These are phyloP conservation scores for Geodia barretti DNA, from an alignment of 37 sponge, comb jelly and placozoan genomes.

Conservation along the genomic window DNA sequence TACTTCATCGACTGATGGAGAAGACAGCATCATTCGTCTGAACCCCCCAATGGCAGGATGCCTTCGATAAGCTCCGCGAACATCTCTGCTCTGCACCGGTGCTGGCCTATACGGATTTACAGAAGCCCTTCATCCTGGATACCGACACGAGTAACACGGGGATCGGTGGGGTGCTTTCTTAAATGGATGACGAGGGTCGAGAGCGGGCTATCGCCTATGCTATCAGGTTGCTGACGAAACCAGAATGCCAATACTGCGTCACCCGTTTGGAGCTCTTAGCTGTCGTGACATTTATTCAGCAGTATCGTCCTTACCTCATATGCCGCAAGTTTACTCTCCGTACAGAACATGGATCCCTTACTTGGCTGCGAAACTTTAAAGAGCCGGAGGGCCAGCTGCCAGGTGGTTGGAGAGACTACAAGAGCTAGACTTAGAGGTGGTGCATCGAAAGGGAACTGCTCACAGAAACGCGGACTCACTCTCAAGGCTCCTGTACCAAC, in stretches of 20 bases:
- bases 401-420: slow-evolving; percentile 27
- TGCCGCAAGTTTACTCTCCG: slow-evolving; percentile 5
- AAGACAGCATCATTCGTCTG: slow-evolving; percentile 10
- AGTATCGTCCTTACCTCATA: slow-evolving; percentile 7
- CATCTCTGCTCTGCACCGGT: slow-evolving; percentile 22
- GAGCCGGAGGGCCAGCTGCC: slow-evolving; percentile 32
- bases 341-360: slow-evolving; percentile 30
- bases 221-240: slow-evolving; percentile 28
- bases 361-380: slow-evolving; percentile 6
- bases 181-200: slow-evolving; percentile 22
- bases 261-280: slow-evolving; percentile 34
- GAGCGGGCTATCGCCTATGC: slow-evolving; percentile 22
- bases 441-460: slow-evolving; percentile 4
- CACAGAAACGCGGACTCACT: slow-evolving; percentile 32
- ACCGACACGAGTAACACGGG: slow-evolving; percentile 25
- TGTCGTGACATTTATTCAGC: slow-evolving; percentile 14
- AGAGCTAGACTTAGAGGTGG: slow-evolving; percentile 25
- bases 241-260: slow-evolving; percentile 36
- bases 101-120: slow-evolving; percentile 29
- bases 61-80: slow-evolving; percentile 19
- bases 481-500: background rate
- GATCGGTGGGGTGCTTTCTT: slow-evolving; percentile 33
- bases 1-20: slow-evolving; percentile 11
- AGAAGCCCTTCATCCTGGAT: background rate
- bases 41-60: slow-evolving; percentile 17